These are phyloP conservation scores for Clarias magur DNA, from an alignment of 2,113 vertebrate species.

Conservation along the genomic window DNA sequence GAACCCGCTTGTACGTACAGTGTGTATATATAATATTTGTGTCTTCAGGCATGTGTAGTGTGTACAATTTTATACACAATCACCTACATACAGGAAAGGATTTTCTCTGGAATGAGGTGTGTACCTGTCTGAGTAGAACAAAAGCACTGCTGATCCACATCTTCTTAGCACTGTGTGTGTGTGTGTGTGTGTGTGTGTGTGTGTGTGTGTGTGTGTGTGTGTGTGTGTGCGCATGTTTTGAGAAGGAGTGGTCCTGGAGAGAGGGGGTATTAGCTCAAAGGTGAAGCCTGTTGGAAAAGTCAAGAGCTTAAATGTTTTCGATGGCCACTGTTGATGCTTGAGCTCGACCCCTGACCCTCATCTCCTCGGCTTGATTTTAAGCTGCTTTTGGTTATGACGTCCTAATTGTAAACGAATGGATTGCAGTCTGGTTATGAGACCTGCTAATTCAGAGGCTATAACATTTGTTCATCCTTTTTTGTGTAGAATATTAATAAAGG, in stretches of 20 bases:
- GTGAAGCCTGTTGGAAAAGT: neutral
- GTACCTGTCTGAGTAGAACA: constrained; percentile 5
- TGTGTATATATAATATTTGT: neutral
- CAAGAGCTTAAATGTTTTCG: neutral
- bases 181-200: neutral
- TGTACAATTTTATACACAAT: neutral
- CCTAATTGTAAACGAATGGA: neutral
- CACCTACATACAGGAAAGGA: neutral
- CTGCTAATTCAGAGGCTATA: too few species aligned
- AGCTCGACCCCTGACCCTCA: neutral
- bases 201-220: neutral
- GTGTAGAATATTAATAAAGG: neutral
- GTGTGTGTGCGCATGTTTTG: neutral
- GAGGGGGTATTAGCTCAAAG: neutral
- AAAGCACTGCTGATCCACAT: neutral
- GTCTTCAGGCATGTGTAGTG: neutral
- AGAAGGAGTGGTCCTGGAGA: neutral
- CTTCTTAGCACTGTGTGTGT: neutral
- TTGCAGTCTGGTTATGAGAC: too few species aligned
- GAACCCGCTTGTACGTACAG: neutral
- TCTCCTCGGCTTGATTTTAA: neutral
- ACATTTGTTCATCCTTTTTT: neutral
- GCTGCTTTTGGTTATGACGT: neutral
- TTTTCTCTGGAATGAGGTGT: constrained; percentile 18
- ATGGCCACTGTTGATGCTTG: neutral